Conservation (phyloP, 2,113 vertebrate genomes). For the Zapornia atra region DNA sequence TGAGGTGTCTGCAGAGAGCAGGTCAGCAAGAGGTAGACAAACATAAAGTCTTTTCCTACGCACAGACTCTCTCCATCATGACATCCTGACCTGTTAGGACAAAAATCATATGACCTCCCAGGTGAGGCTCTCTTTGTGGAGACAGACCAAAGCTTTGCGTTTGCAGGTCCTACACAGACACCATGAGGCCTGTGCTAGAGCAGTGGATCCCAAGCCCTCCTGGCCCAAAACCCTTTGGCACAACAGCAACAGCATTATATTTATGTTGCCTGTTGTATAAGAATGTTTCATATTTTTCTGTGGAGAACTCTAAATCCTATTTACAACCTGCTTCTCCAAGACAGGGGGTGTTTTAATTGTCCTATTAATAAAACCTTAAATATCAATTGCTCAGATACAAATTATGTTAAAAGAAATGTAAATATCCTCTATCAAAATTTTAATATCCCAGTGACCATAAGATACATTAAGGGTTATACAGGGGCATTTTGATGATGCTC, state of each 20-base stretch:
- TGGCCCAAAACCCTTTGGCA: background rate
- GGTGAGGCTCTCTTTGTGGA: background rate
- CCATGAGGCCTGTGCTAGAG: fast-evolving
- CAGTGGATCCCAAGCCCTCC: background rate
- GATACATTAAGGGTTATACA: background rate
- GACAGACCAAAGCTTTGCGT: background rate
- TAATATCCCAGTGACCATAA: background rate
- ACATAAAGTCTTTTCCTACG: background rate
- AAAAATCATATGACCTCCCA: background rate
- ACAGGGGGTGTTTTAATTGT: background rate
- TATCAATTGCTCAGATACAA: background rate
- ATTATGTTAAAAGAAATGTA: background rate
- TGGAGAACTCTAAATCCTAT: background rate
- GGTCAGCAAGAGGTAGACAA: background rate
- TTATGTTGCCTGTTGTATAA: background rate
- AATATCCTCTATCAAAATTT: background rate
- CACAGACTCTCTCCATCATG: background rate
- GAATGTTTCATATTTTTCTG: background rate
- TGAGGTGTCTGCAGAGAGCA: background rate
- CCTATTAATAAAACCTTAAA: slow-evolving; percentile 42
- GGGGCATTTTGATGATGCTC: background rate
- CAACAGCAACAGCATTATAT: background rate
- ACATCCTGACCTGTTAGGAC: background rate
- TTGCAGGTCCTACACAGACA: fast-evolving
- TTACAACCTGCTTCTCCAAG: fast-evolving